Percentiles rank a stretch among this genome's conserved stretches.
Conservation (phyloP, 2,113 vertebrate genomes). For the Sciurus niger region DNA sequence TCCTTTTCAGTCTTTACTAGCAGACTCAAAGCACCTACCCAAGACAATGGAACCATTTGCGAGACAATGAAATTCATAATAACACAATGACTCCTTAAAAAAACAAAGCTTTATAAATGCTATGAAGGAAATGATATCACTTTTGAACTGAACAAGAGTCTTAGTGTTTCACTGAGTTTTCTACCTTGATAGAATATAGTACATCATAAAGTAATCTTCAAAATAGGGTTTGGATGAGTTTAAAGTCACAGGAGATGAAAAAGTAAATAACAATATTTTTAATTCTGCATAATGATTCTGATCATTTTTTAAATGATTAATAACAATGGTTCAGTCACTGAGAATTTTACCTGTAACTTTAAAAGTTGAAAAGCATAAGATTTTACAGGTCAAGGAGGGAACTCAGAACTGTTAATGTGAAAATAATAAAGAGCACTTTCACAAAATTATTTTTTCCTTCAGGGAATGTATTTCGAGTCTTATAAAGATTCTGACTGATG, state of each 20-base stretch:
- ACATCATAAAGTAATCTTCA: not conserved
- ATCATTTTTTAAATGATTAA: not conserved
- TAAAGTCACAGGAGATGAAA: not conserved
- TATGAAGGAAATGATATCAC: constrained; percentile 87
- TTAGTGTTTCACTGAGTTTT: constrained; percentile 71
- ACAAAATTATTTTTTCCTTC: constrained; percentile 58
- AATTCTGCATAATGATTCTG: not conserved
- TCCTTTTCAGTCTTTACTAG: constrained; percentile 35
- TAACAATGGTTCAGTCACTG: not conserved
- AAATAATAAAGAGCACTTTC: constrained; percentile 56
- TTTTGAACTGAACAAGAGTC: constrained; percentile 70
- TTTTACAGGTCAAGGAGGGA: constrained; percentile 14
- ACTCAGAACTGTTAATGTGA: constrained; percentile 27
- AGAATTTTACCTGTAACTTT: constrained; percentile 22
- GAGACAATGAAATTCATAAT: constrained; percentile 82
- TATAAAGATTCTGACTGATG: constrained; percentile 61
- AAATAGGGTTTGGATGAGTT: not conserved
- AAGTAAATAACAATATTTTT: not conserved
- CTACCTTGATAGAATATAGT: not conserved
- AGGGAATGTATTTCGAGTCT: constrained; percentile 57
- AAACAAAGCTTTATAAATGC: constrained; percentile 80
- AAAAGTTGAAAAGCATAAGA: constrained; percentile 17
- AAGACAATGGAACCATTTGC: constrained; percentile 85
- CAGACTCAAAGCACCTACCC: constrained; percentile 50
- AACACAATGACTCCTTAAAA: constrained; percentile 83